Evolutionary conservation across 2,888 invertebrate genomes (phyloP).

Genomic region (Deilephila elpenor): DNA sequence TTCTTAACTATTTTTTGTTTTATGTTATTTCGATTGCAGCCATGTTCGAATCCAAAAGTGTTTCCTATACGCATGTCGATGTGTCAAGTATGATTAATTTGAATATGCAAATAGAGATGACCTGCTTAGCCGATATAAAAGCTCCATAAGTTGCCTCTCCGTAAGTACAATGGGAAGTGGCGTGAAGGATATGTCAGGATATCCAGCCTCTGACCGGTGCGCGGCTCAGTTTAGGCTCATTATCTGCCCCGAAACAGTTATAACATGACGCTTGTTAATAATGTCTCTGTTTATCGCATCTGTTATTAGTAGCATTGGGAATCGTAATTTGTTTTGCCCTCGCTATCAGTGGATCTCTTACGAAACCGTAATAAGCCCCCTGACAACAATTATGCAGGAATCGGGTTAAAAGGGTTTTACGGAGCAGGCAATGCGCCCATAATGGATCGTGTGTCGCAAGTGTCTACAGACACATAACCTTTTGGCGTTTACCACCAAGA

Average conservation of each 20-base stretch:
- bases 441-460: neutral
- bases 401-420: constrained; percentile 6
- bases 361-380: neutral
- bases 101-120: neutral
- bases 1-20: constrained; percentile 6
- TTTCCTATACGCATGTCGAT: neutral
- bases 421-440: neutral
- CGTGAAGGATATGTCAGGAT: too few species aligned
- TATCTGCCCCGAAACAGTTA: too few species aligned
- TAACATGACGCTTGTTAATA: neutral
- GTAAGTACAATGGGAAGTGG: too few species aligned
- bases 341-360: neutral
- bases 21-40: neutral
- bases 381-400: constrained; percentile 3
- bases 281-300: neutral
- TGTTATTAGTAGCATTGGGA: neutral
- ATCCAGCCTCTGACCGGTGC: too few species aligned
- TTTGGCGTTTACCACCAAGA: neutral
- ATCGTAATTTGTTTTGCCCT: neutral
- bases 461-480: neutral
- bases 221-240: too few species aligned
- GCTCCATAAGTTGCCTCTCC: too few species aligned
- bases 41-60: neutral
- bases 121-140: neutral
- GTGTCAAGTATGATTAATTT: neutral